phyloP scores from a whole-genome alignment of 2,797 vertebrate species.

The Oceanodroma leucorhoa region DNA sequence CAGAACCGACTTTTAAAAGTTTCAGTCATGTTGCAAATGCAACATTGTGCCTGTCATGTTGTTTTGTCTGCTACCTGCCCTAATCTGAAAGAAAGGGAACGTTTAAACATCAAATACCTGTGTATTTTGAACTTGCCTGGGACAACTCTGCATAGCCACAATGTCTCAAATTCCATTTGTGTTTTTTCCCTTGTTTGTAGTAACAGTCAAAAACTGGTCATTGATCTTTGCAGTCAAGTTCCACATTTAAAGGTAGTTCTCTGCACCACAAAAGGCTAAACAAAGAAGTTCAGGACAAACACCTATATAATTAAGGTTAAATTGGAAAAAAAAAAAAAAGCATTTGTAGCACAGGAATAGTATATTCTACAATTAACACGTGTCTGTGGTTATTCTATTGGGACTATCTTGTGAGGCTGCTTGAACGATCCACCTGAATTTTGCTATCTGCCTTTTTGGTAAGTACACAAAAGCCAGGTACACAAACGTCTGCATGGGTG shows the following conservation, averaged over 20 bases:
- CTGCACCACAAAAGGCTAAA: conserved; percentile 66
- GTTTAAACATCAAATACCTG: background rate
- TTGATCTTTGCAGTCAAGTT: conserved; percentile 71
- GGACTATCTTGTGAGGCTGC: background rate
- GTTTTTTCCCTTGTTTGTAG: conserved; percentile 62
- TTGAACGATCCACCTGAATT: background rate
- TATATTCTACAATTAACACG: background rate
- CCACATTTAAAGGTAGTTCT: conserved; percentile 66
- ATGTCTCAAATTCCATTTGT: conserved; percentile 66
- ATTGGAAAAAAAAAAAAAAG: rapidly evolving
- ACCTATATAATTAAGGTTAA: conserved; percentile 25
- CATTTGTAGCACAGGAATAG: background rate
- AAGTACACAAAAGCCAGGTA: background rate
- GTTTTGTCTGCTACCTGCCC: background rate
- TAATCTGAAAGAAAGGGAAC: background rate
- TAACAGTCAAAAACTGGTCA: conserved; percentile 70
- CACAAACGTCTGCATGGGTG: background rate
- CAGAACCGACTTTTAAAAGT: background rate
- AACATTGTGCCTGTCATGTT: background rate
- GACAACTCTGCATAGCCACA: conserved; percentile 50
- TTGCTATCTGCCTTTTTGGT: background rate
- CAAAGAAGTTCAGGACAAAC: conserved; percentile 67
- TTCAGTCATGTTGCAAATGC: background rate
- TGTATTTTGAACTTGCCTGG: conserved; percentile 36
- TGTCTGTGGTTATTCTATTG: background rate